Conservation (phyloP, 64 coral and sea anemone genomes). For the Stichodactyla mertensii region DNA sequence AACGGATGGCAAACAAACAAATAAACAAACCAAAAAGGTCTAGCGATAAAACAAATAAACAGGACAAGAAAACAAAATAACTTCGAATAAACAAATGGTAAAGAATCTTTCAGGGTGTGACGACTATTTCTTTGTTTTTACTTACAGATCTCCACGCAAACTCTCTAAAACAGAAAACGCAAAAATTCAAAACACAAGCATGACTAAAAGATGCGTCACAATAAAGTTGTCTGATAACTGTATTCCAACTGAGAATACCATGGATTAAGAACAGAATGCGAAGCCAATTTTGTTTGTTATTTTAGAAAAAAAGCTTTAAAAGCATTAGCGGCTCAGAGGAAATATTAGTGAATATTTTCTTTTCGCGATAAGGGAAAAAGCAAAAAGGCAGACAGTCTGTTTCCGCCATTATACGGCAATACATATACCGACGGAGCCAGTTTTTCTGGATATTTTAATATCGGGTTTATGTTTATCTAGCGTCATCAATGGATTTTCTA, state of each 20-base stretch:
- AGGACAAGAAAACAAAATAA: too few relatives aligned
- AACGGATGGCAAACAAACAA: too few relatives aligned
- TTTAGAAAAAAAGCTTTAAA: not conserved
- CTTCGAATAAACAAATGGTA: too few relatives aligned
- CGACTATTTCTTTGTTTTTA: too few relatives aligned
- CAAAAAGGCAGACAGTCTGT: not conserved
- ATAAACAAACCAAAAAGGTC: too few relatives aligned
- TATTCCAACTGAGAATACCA: not conserved
- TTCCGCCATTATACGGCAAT: not conserved
- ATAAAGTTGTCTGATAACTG: not conserved
- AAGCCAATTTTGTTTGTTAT: not conserved
- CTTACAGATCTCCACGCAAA: too few relatives aligned
- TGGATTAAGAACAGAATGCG: not conserved
- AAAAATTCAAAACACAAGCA: not conserved
- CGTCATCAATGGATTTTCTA: not conserved
- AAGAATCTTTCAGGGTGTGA: too few relatives aligned
- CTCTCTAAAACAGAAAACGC: too few relatives aligned
- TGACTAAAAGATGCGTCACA: not conserved
- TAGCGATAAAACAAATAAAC: too few relatives aligned
- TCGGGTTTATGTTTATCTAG: not conserved
- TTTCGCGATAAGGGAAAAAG: too few relatives aligned
- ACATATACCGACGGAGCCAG: not conserved
- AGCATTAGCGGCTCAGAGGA: not conserved
- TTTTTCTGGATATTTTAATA: not conserved
- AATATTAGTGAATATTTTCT: not conserved